A percentile compares a stretch with the other conserved stretches of the same genome.
These are phyloP conservation scores for Vulpes vulpes DNA, from an alignment of 2,113 vertebrate species.

Conservation along the genomic window DNA sequence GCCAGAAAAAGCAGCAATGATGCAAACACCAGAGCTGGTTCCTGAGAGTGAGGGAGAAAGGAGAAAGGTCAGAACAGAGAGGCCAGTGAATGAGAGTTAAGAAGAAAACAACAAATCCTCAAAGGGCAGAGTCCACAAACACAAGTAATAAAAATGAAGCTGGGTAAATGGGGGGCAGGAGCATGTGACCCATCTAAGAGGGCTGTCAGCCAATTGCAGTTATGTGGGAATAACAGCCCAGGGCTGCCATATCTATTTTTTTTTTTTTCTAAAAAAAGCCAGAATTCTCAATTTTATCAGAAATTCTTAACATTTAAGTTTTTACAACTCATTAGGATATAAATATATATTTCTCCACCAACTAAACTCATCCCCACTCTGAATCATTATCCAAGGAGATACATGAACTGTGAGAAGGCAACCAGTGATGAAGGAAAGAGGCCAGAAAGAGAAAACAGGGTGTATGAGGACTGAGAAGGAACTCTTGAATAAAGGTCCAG, in stretches of 20 bases:
- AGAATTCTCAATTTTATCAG: background rate
- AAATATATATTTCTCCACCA: background rate
- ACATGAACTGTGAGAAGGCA: background rate
- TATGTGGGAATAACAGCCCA: background rate
- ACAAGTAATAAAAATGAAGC: background rate
- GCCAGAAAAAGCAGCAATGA: background rate
- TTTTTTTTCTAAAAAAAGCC: background rate
- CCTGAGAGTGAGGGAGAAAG: background rate
- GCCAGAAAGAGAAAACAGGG: background rate
- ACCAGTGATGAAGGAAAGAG: background rate
- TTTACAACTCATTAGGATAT: background rate
- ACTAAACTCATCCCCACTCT: background rate
- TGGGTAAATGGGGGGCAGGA: background rate
- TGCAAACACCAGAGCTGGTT: background rate
- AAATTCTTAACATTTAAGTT: background rate
- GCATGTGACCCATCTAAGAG: fast-evolving
- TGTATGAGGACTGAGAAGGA: background rate
- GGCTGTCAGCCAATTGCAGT: background rate
- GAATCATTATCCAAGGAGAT: too few relatives aligned
- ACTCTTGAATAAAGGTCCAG: background rate
- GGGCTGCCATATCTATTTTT: too few relatives aligned
- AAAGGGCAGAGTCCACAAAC: background rate
- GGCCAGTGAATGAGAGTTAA: background rate
- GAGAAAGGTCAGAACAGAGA: constrained; percentile 45
- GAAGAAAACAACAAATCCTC: background rate